Evolutionary conservation across 2,888 invertebrate genomes (phyloP).

Genomic region (Ommatoiulus sabulosus): DNA sequence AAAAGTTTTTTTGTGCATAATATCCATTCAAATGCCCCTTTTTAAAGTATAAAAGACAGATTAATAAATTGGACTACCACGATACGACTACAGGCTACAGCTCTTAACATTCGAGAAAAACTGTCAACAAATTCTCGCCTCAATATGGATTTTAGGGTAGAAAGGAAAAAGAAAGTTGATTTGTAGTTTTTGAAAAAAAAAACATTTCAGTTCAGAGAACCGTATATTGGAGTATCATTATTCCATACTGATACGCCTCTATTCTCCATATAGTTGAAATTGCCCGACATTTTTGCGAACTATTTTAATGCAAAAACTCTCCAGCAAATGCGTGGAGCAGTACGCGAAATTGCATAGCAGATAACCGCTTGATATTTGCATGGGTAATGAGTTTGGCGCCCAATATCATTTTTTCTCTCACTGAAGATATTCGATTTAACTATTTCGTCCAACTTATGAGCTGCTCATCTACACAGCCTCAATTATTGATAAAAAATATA

Average conservation of each 20-base stretch:
- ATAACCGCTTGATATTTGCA: slow-evolving; percentile 18
- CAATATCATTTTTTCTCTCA: not conserved
- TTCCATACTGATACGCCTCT: not conserved
- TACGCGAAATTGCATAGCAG: not conserved
- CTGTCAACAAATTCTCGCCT: too few relatives aligned
- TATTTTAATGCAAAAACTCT: not conserved
- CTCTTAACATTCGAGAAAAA: too few relatives aligned
- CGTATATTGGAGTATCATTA: not conserved
- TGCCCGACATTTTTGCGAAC: not conserved
- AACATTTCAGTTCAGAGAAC: not conserved
- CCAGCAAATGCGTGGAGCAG: not conserved
- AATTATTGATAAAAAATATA: slow-evolving; percentile 42
- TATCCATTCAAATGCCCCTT: too few relatives aligned
- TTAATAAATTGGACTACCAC: too few relatives aligned
- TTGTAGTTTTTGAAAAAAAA: too few relatives aligned
- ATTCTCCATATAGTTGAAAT: not conserved
- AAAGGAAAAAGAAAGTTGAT: too few relatives aligned
- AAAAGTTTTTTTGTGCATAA: too few relatives aligned
- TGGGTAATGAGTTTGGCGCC: slow-evolving; percentile 9
- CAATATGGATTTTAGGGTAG: too few relatives aligned
- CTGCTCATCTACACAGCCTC: slow-evolving; percentile 18
- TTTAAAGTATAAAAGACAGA: too few relatives aligned
- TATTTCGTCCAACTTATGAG: not conserved
- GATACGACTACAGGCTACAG: too few relatives aligned
- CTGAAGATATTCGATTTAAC: slow-evolving; percentile 17